Evolutionary conservation across 2,888 invertebrate genomes (phyloP).

Genomic region (Amphimallon solstitiale): DNA sequence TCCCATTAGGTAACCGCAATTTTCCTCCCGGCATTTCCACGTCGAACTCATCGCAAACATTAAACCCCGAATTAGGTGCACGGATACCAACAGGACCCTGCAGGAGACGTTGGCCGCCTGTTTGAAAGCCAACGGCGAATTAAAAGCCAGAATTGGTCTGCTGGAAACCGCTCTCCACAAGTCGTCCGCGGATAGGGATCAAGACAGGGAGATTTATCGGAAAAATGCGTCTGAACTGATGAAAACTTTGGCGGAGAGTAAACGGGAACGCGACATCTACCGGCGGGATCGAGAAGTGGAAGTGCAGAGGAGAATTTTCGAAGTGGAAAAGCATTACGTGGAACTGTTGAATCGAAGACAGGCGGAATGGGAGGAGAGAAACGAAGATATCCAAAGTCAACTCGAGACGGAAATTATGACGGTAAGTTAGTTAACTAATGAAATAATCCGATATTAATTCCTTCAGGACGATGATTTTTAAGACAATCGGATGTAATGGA

Average conservation of each 20-base stretch:
- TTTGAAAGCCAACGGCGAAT: constrained; percentile 22
- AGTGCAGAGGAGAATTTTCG: constrained; percentile 34
- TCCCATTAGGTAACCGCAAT: background rate
- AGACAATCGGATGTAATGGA: background rate
- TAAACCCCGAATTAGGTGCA: constrained; percentile 22
- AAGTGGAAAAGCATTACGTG: constrained; percentile 35
- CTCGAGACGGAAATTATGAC: constrained; percentile 39
- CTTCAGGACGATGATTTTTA: background rate
- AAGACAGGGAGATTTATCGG: constrained; percentile 5
- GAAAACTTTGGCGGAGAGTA: constrained; percentile 21
- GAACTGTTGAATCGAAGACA: constrained; percentile 35
- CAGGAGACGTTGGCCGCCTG: constrained; percentile 24
- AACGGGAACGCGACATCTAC: constrained; percentile 16
- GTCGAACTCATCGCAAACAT: background rate
- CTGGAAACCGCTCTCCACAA: constrained; percentile 11
- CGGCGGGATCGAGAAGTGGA: constrained; percentile 24
- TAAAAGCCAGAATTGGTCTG: constrained; percentile 18
- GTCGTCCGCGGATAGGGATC: background rate
- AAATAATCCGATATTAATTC: background rate
- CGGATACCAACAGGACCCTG: constrained; percentile 18
- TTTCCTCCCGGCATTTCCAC: background rate
- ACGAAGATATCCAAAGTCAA: constrained; percentile 26
- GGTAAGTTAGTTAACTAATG: constrained; percentile 35
- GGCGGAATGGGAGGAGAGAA: constrained; percentile 32
- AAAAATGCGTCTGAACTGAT: constrained; percentile 1